These are phyloP conservation scores for Psittacula cyanocephala DNA, from an alignment of 2,113 vertebrate species.

Conservation along the genomic window DNA sequence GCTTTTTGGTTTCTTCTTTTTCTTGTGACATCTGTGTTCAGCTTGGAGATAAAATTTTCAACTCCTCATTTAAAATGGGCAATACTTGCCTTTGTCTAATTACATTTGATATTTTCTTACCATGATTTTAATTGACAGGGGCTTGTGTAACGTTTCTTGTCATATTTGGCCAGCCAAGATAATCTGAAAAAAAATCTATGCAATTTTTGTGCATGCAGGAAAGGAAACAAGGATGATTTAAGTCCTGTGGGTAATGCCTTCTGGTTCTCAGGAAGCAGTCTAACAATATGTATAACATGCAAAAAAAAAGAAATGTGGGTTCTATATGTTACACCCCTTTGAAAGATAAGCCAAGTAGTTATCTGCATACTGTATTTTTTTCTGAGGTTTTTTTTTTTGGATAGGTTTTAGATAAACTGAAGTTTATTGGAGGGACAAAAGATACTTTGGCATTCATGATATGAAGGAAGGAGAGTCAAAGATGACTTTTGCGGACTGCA, in stretches of 20 bases:
- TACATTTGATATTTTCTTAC: background rate
- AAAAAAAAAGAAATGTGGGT: background rate
- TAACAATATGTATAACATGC: background rate
- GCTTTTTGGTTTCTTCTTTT: background rate
- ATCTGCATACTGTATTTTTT: background rate
- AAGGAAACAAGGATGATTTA: background rate
- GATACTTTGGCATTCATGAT: background rate
- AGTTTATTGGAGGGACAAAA: background rate
- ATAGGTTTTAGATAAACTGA: background rate
- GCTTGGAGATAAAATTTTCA: background rate
- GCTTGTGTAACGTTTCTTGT: background rate
- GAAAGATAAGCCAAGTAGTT: background rate
- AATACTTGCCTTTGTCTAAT: background rate
- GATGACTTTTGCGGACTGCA: background rate
- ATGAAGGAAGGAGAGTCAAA: background rate
- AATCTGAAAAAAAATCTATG: background rate
- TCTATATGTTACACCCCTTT: background rate
- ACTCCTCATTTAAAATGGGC: background rate
- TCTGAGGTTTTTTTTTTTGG: background rate
- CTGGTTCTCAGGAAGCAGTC: background rate
- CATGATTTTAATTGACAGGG: background rate
- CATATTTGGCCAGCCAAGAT: background rate
- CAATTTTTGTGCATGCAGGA: background rate
- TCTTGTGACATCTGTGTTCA: background rate
- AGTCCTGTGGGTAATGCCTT: background rate